phyloP scores from a whole-genome alignment of 2,113 vertebrate species.

The Anhinga rufa region DNA sequence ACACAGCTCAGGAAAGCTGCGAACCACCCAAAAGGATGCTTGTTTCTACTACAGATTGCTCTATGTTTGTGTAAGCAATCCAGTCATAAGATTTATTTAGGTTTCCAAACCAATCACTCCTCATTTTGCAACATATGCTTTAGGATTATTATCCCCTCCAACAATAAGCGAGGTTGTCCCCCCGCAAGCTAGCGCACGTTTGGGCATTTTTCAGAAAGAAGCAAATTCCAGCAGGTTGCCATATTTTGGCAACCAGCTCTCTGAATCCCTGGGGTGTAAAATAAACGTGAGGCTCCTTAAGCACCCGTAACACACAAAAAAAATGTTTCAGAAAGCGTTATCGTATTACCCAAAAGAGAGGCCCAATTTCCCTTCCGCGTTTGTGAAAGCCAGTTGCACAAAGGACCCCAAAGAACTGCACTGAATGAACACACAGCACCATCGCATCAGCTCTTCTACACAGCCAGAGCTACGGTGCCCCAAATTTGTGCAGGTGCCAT shows the following conservation, averaged over 20 bases:
- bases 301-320: not conserved
- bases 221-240: not conserved
- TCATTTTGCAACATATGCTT: not conserved
- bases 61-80: not conserved
- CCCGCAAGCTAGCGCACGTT: not conserved
- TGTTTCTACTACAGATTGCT: fast-evolving
- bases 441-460: not conserved
- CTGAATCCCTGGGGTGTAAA: not conserved
- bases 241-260: not conserved
- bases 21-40: not conserved
- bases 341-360: not conserved
- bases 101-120: not conserved
- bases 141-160: not conserved
- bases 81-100: not conserved
- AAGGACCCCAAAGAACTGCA: not conserved
- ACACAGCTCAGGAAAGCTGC: not conserved
- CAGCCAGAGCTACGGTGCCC: not conserved
- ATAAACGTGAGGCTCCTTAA: not conserved
- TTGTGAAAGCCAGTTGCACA: not conserved
- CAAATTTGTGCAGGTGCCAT: not conserved
- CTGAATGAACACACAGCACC: not conserved
- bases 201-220: not conserved
- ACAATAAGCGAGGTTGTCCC: not conserved
- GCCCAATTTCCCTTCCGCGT: not conserved
- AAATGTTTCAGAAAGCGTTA: not conserved